Evolutionary conservation across 2,888 invertebrate species (phyloP).

Genomic region (Callinectes sapidus): DNA sequence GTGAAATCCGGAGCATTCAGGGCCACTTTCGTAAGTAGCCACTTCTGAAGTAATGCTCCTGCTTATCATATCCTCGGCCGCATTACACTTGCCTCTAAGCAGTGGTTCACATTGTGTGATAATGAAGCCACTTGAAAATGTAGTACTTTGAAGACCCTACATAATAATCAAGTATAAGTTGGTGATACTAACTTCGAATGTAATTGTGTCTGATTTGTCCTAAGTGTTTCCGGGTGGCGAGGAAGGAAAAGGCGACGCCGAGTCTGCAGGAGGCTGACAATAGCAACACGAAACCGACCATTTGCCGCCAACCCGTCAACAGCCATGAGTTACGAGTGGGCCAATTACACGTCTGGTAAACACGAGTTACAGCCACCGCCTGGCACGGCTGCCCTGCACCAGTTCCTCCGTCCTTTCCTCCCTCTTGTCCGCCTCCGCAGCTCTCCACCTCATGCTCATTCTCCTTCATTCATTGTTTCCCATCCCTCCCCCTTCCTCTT

Average conservation of each 20-base stretch:
- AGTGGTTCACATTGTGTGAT: background rate
- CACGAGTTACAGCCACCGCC: slow-evolving; percentile 26
- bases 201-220: background rate
- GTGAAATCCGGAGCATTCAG: background rate
- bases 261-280: slow-evolving; percentile 14
- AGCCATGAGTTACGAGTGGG: slow-evolving; percentile 31
- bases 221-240: background rate
- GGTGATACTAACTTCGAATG: background rate
- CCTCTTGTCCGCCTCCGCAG: too few relatives aligned
- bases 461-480: background rate
- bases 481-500: background rate
- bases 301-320: slow-evolving; percentile 10
- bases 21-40: background rate
- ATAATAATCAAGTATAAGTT: background rate
- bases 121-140: background rate
- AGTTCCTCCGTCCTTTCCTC: background rate
- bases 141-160: background rate
- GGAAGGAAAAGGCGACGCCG: background rate
- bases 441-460: background rate
- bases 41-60: background rate
- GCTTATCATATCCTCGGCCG: background rate
- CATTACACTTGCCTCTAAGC: background rate
- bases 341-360: slow-evolving; percentile 37
- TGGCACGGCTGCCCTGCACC: background rate
- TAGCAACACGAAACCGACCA: slow-evolving; percentile 20